A percentile compares a stretch with the other conserved stretches of the same genome.
These are phyloP conservation scores for Passer domesticus DNA, from an alignment of 2,113 vertebrate genomes.

Conservation along the genomic window DNA sequence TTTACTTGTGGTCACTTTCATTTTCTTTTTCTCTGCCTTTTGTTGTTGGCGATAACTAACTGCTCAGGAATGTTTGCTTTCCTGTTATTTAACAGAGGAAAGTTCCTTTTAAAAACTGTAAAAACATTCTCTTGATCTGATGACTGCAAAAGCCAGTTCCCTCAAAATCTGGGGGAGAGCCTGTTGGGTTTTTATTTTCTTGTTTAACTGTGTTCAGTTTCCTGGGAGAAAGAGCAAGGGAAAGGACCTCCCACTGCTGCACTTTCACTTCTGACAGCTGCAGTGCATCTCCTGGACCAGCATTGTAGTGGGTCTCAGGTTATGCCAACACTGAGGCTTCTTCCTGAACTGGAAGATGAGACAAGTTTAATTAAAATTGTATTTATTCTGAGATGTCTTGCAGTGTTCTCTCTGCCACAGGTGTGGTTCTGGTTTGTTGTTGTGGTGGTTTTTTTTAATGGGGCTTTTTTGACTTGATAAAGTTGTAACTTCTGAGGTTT, in stretches of 20 bases:
- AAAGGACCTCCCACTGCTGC: rapidly evolving
- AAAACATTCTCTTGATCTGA: neutral
- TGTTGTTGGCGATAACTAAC: neutral
- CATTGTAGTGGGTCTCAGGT: neutral
- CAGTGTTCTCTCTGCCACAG: neutral
- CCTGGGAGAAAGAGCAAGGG: neutral
- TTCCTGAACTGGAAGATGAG: neutral
- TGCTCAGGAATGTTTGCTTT: conserved; percentile 1
- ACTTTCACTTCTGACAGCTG: neutral
- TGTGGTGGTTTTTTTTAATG: neutral
- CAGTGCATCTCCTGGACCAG: neutral
- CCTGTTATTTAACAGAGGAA: neutral
- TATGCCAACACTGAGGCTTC: neutral
- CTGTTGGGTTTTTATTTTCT: neutral
- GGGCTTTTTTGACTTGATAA: neutral
- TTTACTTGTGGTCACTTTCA: conserved; percentile 4
- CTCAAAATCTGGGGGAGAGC: neutral
- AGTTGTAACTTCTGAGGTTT: neutral
- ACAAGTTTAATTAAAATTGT: neutral
- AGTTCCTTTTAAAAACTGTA: neutral
- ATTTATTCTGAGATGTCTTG: neutral
- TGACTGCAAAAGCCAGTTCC: neutral
- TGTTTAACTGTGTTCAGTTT: neutral
- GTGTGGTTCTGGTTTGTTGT: neutral
- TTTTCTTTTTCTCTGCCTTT: conserved; percentile 27